Base-by-base conservation (phyloP, 2,113 vertebrate species). In the Corydoras maculifer region DNA sequence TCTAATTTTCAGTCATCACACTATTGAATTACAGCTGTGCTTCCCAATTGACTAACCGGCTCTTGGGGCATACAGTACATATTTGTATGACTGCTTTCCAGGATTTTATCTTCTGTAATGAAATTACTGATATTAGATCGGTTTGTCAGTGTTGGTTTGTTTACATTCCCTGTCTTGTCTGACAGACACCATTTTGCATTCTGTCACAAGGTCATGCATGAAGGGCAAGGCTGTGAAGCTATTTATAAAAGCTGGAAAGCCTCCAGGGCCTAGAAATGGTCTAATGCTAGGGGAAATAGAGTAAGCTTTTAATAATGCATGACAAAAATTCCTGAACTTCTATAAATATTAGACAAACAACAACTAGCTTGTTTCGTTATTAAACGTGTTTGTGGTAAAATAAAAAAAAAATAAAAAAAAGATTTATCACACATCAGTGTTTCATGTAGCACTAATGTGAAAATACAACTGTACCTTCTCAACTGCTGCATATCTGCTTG, bases 401-500 rank as follows among this genome's bases (percentile, higher is more conserved):
- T 43, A 2, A 43, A 4, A 2, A 8, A 43, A n/a, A 12, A 18
- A 62, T 15, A 51, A 49, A 48, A n/a, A 48, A 6, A 7, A 11
- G 13, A 61, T n/a, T 31, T 30, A 60, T 60, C 18, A 58, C 10
- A 12, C 49, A 32, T 7, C 35, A 5, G 35, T 5, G 35, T 43
- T 43, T 43, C 7, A 43, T 43, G 35, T 43, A 5, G 25, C 10
- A 15, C 6, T 57, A 7, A 58, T 2, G 5, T 58, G 58, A 29
- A 14, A 31, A 12, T 14, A 31, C 12, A 25, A 14, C 66, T 49
- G 10, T 69, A 69, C 97, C 94, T 99, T 99, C 75, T 98, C 96
- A 8, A 95, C 95, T 0, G 94, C 83, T 0, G 91, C 83, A 0
- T 93, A 93, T 63, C 95, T 93, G 63, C 91, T 90, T n/a, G 91